phyloP scores from a whole-genome alignment of 2,888 invertebrate genomes.

The Pinctada fucata region DNA sequence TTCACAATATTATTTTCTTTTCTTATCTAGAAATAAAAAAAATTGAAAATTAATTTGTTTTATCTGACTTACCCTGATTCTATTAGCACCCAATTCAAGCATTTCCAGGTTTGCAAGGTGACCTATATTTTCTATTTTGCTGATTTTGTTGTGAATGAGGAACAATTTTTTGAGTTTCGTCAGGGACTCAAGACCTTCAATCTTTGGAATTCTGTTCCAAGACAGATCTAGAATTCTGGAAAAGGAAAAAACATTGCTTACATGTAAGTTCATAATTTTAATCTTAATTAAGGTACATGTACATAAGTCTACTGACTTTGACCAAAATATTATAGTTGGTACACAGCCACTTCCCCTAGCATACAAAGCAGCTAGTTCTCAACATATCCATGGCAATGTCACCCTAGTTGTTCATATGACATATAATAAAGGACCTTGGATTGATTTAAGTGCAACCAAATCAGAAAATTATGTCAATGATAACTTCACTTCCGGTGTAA shows the following conservation, averaged over 20 bases:
- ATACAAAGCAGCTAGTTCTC: too few relatives aligned
- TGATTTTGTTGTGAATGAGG: conserved; percentile 92
- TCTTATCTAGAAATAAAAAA: too few relatives aligned
- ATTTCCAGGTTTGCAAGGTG: conserved; percentile 87
- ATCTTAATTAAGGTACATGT: too few relatives aligned
- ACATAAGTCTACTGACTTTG: not conserved
- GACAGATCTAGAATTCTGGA: conserved; percentile 92
- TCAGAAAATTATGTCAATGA: too few relatives aligned
- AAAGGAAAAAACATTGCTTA: conserved; percentile 5
- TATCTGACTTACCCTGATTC: conserved; percentile 80
- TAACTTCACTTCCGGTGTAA: too few relatives aligned
- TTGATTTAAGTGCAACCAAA: too few relatives aligned
- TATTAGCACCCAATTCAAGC: conserved; percentile 96
- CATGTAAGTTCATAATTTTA: not conserved
- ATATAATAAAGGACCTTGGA: too few relatives aligned
- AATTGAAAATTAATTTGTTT: too few relatives aligned
- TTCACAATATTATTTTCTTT: too few relatives aligned
- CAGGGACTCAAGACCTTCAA: conserved; percentile 88
- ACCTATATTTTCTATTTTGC: conserved; percentile 90
- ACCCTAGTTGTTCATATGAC: too few relatives aligned
- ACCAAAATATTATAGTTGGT: not conserved
- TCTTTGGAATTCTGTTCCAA: conserved; percentile 93
- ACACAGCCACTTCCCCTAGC: too few relatives aligned
- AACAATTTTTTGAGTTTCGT: conserved; percentile 88
- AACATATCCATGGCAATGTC: too few relatives aligned